A percentile compares a stretch with the other conserved stretches of the same genome.
These are phyloP conservation scores for Butorides virescens DNA, from an alignment of 2,113 vertebrate species.

Conservation along the genomic window DNA sequence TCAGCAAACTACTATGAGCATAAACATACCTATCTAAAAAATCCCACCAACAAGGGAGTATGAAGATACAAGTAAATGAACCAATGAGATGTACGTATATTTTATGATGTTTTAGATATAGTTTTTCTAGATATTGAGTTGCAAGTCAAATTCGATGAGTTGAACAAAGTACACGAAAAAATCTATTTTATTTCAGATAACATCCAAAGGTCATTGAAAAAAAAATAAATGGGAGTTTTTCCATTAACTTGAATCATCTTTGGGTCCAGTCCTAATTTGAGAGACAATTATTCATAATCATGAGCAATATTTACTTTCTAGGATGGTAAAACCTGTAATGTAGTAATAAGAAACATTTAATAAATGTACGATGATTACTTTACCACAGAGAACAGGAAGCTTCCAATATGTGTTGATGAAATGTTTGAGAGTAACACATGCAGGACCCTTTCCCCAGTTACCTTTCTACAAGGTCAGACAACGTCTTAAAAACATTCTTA, in stretches of 20 bases:
- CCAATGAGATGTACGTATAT: background rate
- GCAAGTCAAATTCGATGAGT: background rate
- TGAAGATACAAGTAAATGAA: background rate
- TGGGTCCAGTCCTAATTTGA: background rate
- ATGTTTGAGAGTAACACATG: background rate
- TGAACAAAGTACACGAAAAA: background rate
- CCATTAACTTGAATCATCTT: conserved; percentile 6
- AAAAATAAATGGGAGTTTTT: conserved; percentile 20
- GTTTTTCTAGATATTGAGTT: background rate
- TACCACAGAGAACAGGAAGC: background rate
- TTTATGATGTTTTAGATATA: background rate
- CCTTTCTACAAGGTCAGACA: background rate
- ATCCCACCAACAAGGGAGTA: background rate
- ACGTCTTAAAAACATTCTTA: background rate
- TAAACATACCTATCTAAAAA: background rate
- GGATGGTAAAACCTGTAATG: background rate
- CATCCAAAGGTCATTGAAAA: background rate
- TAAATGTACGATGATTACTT: background rate
- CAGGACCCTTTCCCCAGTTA: background rate
- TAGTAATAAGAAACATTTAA: background rate
- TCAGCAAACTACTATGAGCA: background rate
- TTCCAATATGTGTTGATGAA: background rate
- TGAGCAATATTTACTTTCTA: conserved; percentile 33
- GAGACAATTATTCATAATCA: conserved; percentile 2
- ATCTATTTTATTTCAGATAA: background rate